Percentiles rank a stretch among this genome's conserved stretches.
These are phyloP conservation scores for Alloscopus bannaensis DNA, from an alignment of 2,888 invertebrate species.

Conservation along the genomic window DNA sequence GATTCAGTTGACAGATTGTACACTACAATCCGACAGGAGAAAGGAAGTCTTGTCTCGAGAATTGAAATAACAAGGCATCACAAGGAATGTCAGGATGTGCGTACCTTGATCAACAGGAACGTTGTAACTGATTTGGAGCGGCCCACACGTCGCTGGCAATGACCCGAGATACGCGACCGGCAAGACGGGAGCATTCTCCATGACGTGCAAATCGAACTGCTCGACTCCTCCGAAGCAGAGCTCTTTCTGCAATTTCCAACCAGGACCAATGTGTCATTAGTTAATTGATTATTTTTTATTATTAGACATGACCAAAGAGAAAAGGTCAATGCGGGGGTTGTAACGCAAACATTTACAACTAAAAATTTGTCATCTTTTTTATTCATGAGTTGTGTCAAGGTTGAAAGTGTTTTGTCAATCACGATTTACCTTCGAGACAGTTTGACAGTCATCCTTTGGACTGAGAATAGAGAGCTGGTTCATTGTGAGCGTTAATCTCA, in stretches of 20 bases:
- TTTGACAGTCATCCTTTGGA: slow-evolving; percentile 23
- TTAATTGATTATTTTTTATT: too few species aligned
- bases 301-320: too few species aligned
- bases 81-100: slow-evolving; percentile 11
- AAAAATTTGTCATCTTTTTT: too few species aligned
- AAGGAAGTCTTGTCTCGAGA: too few species aligned
- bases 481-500: slow-evolving; percentile 49
- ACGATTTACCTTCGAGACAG: slow-evolving; percentile 50
- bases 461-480: slow-evolving; percentile 13
- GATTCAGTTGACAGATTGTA: too few species aligned
- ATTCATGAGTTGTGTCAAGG: too few species aligned
- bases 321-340: too few species aligned
- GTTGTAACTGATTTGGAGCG: slow-evolving; percentile 55
- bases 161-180: slow-evolving; percentile 44
- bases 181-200: slow-evolving; percentile 67
- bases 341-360: too few species aligned
- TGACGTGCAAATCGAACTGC: slow-evolving; percentile 59
- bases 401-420: too few species aligned
- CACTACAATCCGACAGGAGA: too few species aligned
- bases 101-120: slow-evolving; percentile 59
- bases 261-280: too few species aligned
- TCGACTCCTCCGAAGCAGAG: slow-evolving; percentile 67
- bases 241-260: slow-evolving; percentile 55
- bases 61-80: slow-evolving; percentile 6
- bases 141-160: slow-evolving; percentile 53